phyloP scores from a whole-genome alignment of 2,113 vertebrate genomes.

The Sarotherodon lohbergeri region DNA sequence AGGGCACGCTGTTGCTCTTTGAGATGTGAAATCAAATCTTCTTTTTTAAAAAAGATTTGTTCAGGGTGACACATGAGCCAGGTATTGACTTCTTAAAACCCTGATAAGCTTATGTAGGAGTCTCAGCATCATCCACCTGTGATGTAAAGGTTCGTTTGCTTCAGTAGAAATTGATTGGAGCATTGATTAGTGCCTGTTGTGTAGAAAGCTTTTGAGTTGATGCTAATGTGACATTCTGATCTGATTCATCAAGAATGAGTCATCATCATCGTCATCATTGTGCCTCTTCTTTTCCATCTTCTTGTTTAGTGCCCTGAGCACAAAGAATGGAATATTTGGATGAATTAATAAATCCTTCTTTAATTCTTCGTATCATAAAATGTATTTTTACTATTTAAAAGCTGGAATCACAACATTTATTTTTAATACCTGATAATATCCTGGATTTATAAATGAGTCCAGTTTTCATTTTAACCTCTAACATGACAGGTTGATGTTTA shows the following conservation, averaged over 20 bases:
- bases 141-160: neutral
- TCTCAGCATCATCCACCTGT: neutral
- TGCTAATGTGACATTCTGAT: slow-evolving; percentile 42
- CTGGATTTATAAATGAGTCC: neutral
- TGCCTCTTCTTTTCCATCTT: neutral
- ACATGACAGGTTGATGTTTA: neutral
- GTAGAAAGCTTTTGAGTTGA: neutral
- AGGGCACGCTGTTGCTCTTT: neutral
- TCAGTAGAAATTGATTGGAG: neutral
- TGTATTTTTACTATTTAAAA: neutral
- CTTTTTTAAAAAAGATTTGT: neutral
- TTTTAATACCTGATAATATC: neutral
- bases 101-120: neutral
- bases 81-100: neutral
- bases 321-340: neutral
- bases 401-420: neutral
- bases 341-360: neutral
- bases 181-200: slow-evolving; percentile 3
- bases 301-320: neutral
- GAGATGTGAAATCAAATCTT: neutral
- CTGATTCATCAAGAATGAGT: neutral
- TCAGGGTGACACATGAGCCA: neutral
- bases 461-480: neutral
- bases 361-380: neutral
- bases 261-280: neutral